Base-by-base conservation (phyloP, 2,113 vertebrate genomes). In the Gymnocephalus cernua region DNA sequence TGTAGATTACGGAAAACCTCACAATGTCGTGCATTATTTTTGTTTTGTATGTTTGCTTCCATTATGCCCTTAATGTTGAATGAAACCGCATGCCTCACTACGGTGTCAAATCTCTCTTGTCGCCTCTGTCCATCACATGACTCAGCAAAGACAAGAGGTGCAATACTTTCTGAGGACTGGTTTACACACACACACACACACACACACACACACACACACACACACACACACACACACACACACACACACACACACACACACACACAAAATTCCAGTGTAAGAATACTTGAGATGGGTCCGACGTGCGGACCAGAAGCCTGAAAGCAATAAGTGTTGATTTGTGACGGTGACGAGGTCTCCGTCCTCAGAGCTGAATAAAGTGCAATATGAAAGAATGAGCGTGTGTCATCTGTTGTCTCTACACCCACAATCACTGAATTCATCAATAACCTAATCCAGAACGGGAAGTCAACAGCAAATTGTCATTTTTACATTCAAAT, bases 311-410 rank as follows among this genome's bases (percentile, higher is more conserved):
- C 32, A 4, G 53, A 68, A 68, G 51, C 65, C 76, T n/a, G 89
- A 90, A 89, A 92, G 91, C 90, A 94, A 90, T 93, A 93, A 89
- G 86, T 90, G 89, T 91, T 88, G 75, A 88, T 86, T 75, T 88
- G 88, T 90, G 89, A 88, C 61, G 6, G 80, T 29, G 44, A 58
- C 27, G 53, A 77, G 85, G 81, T 84, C 69, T 87, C 73, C 48
- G 41, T 44, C 35, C 56, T 84, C 75, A 48, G 74, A 90, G 78
- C 77, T 85, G 77, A 93, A 91, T 94, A 94, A 94, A 94, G 92
- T 94, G 93, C 93, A 93, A 94, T 94, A 94, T 89, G 82, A 88
- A 74, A 82, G 23, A 59, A 61, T 12, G 35, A 69, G 27, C 21
- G 0, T 0, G 58, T 29, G 57, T 83, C 23, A 0, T 68, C 45